Conservation (phyloP, 2,797 vertebrate genomes). For the Phoebastria nigripes region DNA sequence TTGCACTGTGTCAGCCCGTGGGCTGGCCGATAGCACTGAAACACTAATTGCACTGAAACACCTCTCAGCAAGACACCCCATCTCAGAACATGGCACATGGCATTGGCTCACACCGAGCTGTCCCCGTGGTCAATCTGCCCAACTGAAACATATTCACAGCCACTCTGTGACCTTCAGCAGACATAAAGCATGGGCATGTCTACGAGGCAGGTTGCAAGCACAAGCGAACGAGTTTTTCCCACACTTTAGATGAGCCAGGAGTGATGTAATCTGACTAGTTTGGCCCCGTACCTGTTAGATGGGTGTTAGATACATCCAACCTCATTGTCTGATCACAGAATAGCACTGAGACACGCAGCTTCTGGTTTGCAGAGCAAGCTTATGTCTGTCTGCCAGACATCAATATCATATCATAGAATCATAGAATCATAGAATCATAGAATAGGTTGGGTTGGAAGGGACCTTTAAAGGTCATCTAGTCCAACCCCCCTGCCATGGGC, state of each 20-base stretch:
- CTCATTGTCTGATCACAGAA: neutral
- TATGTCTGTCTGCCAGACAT: neutral
- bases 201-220: neutral
- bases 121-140: neutral
- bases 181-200: accelerated
- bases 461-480: no score
- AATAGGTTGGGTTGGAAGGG: no score
- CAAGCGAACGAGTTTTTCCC: neutral
- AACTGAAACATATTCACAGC: neutral
- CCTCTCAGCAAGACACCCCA: neutral
- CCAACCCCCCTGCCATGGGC: no score
- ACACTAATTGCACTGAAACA: neutral
- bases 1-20: accelerated
- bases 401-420: neutral
- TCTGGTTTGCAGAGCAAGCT: neutral
- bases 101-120: accelerated
- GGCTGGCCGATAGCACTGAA: neutral
- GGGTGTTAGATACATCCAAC: neutral
- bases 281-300: neutral
- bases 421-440: no score
- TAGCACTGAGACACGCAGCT: accelerated
- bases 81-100: accelerated
- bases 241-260: neutral
- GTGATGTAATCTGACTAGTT: neutral
- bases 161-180: neutral